phyloP scores from a whole-genome alignment of 2,797 vertebrate species.

The Rhyacichthys aspro region DNA sequence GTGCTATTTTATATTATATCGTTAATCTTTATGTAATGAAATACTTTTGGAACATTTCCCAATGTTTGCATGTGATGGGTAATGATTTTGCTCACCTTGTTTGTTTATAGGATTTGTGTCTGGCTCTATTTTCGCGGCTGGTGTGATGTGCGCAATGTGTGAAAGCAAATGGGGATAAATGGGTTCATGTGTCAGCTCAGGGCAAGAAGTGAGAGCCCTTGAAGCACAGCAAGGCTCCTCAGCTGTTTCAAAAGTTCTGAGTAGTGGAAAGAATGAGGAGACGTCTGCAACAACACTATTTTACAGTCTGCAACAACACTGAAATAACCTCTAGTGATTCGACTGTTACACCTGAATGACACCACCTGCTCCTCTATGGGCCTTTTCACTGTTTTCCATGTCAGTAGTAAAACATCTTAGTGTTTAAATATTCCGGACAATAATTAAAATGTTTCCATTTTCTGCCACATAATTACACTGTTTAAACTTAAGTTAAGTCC shows the following conservation, averaged over 20 bases:
- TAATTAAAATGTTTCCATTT: not conserved
- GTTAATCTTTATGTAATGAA: too few relatives aligned
- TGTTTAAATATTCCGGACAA: not conserved
- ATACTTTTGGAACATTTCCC: too few relatives aligned
- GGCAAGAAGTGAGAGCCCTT: not conserved
- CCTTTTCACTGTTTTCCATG: not conserved
- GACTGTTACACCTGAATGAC: constrained; percentile 14
- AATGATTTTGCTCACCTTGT: not conserved
- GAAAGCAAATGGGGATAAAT: not conserved
- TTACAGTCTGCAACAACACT: constrained; percentile 23
- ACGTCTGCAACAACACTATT: constrained; percentile 31
- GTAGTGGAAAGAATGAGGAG: constrained; percentile 29
- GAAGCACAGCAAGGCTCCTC: not conserved
- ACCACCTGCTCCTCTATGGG: constrained; percentile 2
- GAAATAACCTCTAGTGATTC: not conserved
- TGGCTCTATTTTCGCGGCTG: not conserved
- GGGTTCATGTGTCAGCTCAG: not conserved
- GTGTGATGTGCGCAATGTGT: not conserved
- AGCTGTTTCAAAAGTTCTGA: constrained; percentile 1
- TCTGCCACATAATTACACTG: too few relatives aligned
- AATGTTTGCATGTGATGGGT: too few relatives aligned
- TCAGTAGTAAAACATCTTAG: not conserved
- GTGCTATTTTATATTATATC: too few relatives aligned
- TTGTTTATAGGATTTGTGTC: not conserved
- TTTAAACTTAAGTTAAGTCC: too few relatives aligned